Base-by-base conservation (phyloP, 2,888 invertebrate species). In the Monoplex corrugatus region DNA sequence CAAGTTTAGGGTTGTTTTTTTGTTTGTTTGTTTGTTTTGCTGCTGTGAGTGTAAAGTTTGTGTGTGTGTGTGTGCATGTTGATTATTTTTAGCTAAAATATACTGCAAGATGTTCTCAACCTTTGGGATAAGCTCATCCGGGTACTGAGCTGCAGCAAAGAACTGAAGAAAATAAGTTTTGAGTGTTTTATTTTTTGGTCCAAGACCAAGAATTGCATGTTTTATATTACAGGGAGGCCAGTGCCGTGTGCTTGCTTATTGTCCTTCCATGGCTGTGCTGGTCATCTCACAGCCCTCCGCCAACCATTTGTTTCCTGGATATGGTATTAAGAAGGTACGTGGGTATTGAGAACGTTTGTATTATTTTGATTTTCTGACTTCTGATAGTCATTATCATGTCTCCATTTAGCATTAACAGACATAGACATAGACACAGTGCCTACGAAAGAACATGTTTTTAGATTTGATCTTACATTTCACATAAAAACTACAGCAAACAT, bases 241-340 rank as follows among this genome's bases (percentile, higher is more conserved):
- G 0, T 98, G 98, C 94, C 97, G 98, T 19, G 98, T 98, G 0
- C 96, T 98, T 93, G 97, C 98, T 0, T 97, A 97, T 94, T 93
- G 94, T 90, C 89, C 93, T 5, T 92, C 97, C 1, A 89, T 94
- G 45, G 97, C 97, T 89, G 97, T 97, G 86, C 94, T 98, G 44
- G 97, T 98, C 90, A 97, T 97, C 0, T 98, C 98, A 0, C 98
- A 98, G 94, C 97, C 97, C 90, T 98, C 98, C 6, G 88, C 94
- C 35, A 98, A 97, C 93, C 96, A 96, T 68, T 94, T 98, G 0
- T 98, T 98, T 95, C 97, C 97, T 87, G 98, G 98, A 0, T 98
- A 97, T 95, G 98, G 98, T 0, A 97, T 98, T 2, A 97, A 97
- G 89, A 88, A 88, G 88, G 88, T 88, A 8, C 28, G 23, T 43